A percentile compares a stretch with the other conserved stretches of the same genome.
Conservation (phyloP, 1,140 invertebrate species). For the Drosophila sechellia region DNA sequence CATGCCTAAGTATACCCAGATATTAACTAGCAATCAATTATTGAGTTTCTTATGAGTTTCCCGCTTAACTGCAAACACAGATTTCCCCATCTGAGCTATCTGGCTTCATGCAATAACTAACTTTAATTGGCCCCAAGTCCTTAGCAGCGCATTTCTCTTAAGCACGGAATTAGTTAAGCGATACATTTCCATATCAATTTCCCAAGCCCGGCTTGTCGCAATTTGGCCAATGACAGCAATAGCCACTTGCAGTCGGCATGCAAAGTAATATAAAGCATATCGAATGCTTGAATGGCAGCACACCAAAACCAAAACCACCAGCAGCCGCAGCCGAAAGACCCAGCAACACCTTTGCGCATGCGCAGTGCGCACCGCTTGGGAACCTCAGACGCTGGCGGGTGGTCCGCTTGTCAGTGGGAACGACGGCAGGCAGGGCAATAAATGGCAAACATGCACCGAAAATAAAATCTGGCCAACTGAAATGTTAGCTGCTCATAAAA, state of each 20-base stretch:
- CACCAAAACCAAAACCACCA: conserved; percentile 1
- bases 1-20: not conserved
- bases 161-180: conserved; percentile 48
- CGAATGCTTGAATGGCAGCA: conserved; percentile 44
- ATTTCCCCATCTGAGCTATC: conserved; percentile 30
- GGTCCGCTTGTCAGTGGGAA: conserved; percentile 27
- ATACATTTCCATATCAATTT: conserved; percentile 58
- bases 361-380: conserved; percentile 38
- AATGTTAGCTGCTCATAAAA: conserved; percentile 2
- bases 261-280: conserved; percentile 68
- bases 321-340: not conserved
- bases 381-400: conserved; percentile 31
- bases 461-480: not conserved
- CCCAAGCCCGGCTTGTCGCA: conserved; percentile 40
- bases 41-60: too few species aligned
- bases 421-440: conserved; percentile 9
- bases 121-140: conserved; percentile 45
- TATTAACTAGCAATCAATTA: not conserved
- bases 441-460: conserved; percentile 6
- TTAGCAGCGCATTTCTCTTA: conserved; percentile 37
- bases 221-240: conserved; percentile 40
- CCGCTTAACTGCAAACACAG: not conserved
- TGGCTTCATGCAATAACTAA: conserved; percentile 19
- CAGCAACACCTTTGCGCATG: conserved; percentile 68
- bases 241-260: conserved; percentile 49